A percentile compares a stretch with the other conserved stretches of the same genome.
These are phyloP conservation scores for Epinephelus fuscoguttatus DNA, from an alignment of 2,113 vertebrate genomes.

Conservation along the genomic window DNA sequence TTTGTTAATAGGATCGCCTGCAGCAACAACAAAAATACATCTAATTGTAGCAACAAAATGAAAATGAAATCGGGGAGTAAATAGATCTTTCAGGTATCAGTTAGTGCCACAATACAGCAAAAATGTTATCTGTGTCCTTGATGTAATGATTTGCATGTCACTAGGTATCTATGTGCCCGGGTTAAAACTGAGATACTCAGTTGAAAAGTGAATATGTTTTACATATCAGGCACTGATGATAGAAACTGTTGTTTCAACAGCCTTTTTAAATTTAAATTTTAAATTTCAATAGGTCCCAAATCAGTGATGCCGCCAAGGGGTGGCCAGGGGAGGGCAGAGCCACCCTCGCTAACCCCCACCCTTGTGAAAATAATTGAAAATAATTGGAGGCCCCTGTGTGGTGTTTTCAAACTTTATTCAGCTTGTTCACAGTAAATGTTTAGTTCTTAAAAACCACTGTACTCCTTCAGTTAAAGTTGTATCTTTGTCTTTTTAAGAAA, in stretches of 20 bases:
- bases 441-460: too few species aligned
- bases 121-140: background rate
- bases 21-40: background rate
- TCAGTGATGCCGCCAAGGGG: too few species aligned
- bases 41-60: background rate
- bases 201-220: background rate
- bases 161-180: background rate
- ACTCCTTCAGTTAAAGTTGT: too few species aligned
- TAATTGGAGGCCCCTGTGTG: too few species aligned
- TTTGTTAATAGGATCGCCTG: background rate
- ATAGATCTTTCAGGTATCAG: background rate
- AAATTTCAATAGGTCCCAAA: background rate
- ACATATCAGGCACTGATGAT: background rate
- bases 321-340: too few species aligned
- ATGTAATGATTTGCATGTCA: background rate
- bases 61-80: background rate
- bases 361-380: too few species aligned
- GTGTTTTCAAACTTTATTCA: too few species aligned
- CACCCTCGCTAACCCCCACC: too few species aligned
- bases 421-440: too few species aligned
- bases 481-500: too few species aligned
- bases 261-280: background rate
- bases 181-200: background rate
- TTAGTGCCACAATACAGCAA: background rate
- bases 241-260: background rate